Conservation (phyloP, 2,797 vertebrate genomes). For the Enteromius unitaeniatus region DNA sequence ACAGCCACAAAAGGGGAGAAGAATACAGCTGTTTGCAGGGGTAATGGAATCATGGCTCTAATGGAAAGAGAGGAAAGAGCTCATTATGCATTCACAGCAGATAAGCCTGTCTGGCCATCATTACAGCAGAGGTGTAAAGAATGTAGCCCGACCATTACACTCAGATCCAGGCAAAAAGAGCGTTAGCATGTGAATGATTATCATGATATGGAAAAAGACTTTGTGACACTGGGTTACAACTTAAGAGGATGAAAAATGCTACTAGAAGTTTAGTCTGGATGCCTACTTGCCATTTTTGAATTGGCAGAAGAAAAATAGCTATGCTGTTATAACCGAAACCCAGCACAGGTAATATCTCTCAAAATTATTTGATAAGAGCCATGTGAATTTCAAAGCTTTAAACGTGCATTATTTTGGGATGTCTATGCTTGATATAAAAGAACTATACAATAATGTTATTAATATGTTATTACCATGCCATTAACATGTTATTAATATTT, state of each 20-base stretch:
- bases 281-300: neutral
- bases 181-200: conserved; percentile 53
- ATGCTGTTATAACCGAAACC: neutral
- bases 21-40: neutral
- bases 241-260: neutral
- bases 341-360: neutral
- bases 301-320: neutral
- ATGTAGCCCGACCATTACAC: conserved; percentile 35
- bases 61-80: conserved; percentile 21
- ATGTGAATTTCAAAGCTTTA: neutral
- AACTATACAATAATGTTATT: too few relatives aligned
- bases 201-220: conserved; percentile 42
- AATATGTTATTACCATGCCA: too few relatives aligned
- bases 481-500: too few relatives aligned
- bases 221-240: conserved; percentile 27
- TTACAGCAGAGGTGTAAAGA: conserved; percentile 46
- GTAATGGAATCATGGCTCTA: conserved; percentile 10
- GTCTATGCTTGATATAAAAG: neutral
- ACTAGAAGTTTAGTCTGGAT: neutral
- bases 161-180: conserved; percentile 43
- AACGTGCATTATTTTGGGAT: neutral
- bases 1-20: neutral
- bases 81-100: conserved; percentile 37
- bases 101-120: conserved; percentile 46
- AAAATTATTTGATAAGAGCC: neutral